phyloP scores from a whole-genome alignment of 2,797 vertebrate genomes.

The Ctenochaetus hawaiiensis region DNA sequence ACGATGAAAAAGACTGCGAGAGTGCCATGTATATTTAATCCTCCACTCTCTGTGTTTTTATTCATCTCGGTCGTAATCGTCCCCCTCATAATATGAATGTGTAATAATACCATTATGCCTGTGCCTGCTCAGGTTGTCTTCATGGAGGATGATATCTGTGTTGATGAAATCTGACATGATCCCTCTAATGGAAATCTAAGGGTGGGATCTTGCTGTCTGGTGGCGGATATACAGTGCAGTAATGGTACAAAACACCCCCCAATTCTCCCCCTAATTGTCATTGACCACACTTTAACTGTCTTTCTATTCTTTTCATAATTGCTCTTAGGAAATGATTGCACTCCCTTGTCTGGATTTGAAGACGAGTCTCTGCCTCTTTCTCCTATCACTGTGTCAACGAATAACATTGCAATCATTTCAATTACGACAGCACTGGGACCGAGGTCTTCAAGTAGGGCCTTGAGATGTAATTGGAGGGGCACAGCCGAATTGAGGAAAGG shows the following conservation, averaged over 20 bases:
- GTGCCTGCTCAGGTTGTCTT: slow-evolving; percentile 56
- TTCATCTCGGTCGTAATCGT: slow-evolving; percentile 65
- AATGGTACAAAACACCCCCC: slow-evolving; percentile 21
- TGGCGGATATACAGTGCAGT: slow-evolving; percentile 30
- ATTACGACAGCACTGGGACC: slow-evolving; percentile 64
- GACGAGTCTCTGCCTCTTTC: slow-evolving; percentile 59
- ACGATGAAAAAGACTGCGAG: slow-evolving; percentile 58
- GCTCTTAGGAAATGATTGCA: slow-evolving; percentile 58
- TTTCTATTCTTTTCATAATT: slow-evolving; percentile 59
- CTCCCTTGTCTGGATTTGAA: slow-evolving; percentile 62
- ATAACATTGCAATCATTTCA: slow-evolving; percentile 80
- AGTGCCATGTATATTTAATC: slow-evolving; percentile 75
- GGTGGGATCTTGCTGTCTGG: slow-evolving; percentile 27
- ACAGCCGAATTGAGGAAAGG: slow-evolving; percentile 56
- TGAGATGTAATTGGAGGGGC: slow-evolving; percentile 74
- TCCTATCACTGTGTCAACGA: slow-evolving; percentile 72
- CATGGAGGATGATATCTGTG: slow-evolving; percentile 40
- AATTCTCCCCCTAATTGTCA: slow-evolving; percentile 46
- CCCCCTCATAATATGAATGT: slow-evolving; percentile 65
- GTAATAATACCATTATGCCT: slow-evolving; percentile 67
- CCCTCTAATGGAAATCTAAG: slow-evolving; percentile 53
- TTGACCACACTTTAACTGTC: slow-evolving; percentile 51
- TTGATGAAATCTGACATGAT: slow-evolving; percentile 62
- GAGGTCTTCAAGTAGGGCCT: slow-evolving; percentile 66
- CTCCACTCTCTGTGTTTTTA: slow-evolving; percentile 57